phyloP scores from a whole-genome alignment of 2,888 invertebrate species.

The Hylaea fasciaria region DNA sequence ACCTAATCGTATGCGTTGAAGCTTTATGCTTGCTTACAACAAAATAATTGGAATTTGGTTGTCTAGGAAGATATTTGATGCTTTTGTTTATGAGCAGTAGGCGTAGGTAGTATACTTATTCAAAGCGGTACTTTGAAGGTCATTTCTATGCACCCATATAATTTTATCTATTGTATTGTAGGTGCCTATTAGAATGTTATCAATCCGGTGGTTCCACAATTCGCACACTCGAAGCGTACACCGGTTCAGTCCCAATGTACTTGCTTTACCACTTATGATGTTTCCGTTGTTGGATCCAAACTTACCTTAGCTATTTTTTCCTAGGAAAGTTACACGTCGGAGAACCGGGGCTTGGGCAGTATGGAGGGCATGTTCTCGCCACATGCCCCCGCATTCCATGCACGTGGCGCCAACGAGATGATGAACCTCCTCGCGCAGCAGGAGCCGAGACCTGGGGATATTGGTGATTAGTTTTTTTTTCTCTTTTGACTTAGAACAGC shows the following conservation, averaged over 20 bases:
- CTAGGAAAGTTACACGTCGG: slow-evolving; percentile 63
- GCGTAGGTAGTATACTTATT: too few relatives aligned
- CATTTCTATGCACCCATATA: too few relatives aligned
- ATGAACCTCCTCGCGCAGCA: slow-evolving; percentile 59
- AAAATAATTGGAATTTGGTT: neutral
- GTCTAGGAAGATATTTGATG: too few relatives aligned
- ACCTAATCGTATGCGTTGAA: neutral
- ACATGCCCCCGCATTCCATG: slow-evolving; percentile 60
- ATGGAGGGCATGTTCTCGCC: slow-evolving; percentile 62
- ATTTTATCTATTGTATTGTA: too few relatives aligned
- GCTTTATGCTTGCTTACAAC: neutral
- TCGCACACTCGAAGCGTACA: too few relatives aligned
- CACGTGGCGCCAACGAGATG: slow-evolving; percentile 56
- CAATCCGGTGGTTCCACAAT: too few relatives aligned
- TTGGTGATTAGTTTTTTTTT: slow-evolving; percentile 51
- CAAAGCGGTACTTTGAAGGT: too few relatives aligned
- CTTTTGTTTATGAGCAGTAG: too few relatives aligned
- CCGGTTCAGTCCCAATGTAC: too few relatives aligned
- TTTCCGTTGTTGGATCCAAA: neutral
- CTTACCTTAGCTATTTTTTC: slow-evolving; percentile 10
- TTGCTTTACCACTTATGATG: too few relatives aligned
- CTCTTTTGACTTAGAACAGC: slow-evolving; percentile 6
- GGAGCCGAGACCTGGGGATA: slow-evolving; percentile 66
- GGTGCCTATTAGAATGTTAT: too few relatives aligned
- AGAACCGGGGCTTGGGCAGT: slow-evolving; percentile 44